A percentile compares a stretch with the other conserved stretches of the same genome.
phyloP scores from a whole-genome alignment of 2,888 invertebrate species.

The Crocallis elinguaria region DNA sequence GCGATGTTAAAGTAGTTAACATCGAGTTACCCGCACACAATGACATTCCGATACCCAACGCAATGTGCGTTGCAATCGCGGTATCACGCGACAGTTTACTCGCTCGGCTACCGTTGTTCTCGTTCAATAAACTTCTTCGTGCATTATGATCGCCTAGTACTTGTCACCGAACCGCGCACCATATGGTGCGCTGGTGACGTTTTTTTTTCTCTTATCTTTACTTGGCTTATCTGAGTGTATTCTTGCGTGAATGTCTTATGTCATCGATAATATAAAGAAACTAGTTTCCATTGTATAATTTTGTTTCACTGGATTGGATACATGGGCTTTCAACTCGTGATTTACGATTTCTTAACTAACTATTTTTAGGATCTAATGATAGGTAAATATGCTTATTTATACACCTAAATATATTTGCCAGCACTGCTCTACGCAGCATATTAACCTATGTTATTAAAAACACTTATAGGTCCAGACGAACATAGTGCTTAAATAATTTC shows the following conservation, averaged over 20 bases:
- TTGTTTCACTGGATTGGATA: conserved; percentile 5
- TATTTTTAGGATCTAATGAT: too few relatives aligned
- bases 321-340: background rate
- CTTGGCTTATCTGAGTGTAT: conserved; percentile 28
- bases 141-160: conserved; percentile 71
- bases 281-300: conserved; percentile 27
- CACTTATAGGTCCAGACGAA: too few relatives aligned
- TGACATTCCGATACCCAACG: conserved; percentile 38
- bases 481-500: background rate
- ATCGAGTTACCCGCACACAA: conserved; percentile 34
- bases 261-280: conserved; percentile 29
- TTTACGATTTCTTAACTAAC: background rate
- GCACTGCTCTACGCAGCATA: too few relatives aligned
- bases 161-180: conserved; percentile 68
- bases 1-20: conserved; percentile 27
- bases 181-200: conserved; percentile 38
- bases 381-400: too few relatives aligned
- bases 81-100: conserved; percentile 52
- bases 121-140: conserved; percentile 55
- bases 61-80: conserved; percentile 35
- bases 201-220: conserved; percentile 36
- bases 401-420: too few relatives aligned
- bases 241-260: conserved; percentile 28
- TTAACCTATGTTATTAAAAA: too few relatives aligned
- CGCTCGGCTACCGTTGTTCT: conserved; percentile 52